Conservation (phyloP, 2,888 invertebrate genomes). For the Criorhina ranunculi region DNA sequence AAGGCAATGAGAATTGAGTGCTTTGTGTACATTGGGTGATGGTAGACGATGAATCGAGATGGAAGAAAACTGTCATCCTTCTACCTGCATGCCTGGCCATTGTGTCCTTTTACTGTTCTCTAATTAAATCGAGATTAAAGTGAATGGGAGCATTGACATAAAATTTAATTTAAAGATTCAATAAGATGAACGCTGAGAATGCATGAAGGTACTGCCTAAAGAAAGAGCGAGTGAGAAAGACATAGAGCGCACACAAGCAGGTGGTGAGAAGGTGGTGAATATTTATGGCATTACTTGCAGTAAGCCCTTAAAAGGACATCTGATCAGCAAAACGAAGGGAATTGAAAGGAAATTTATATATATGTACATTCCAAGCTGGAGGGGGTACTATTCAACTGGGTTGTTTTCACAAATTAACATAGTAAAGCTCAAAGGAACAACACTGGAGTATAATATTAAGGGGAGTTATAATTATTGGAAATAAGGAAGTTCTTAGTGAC, state of each 20-base stretch:
- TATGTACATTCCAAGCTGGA: slow-evolving; percentile 12
- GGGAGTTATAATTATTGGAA: slow-evolving; percentile 1
- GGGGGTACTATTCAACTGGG: not conserved
- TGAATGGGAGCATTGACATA: slow-evolving; percentile 71
- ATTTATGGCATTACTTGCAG: slow-evolving; percentile 46
- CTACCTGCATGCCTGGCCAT: slow-evolving; percentile 40
- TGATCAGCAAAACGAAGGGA: slow-evolving; percentile 44
- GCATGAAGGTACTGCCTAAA: not conserved
- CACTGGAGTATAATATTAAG: slow-evolving; percentile 4
- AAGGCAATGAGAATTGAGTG: slow-evolving; percentile 57
- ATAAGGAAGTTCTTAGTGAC: not conserved
- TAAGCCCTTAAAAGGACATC: slow-evolving; percentile 23
- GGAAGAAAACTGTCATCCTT: slow-evolving; percentile 52
- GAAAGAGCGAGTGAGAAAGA: not conserved
- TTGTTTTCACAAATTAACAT: slow-evolving; percentile 40
- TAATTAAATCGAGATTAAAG: slow-evolving; percentile 75
- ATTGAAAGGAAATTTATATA: slow-evolving; percentile 33
- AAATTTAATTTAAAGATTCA: slow-evolving; percentile 63
- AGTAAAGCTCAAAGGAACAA: slow-evolving; percentile 4
- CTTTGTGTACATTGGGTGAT: slow-evolving; percentile 4
- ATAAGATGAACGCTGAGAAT: slow-evolving; percentile 32
- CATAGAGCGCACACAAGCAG: not conserved
- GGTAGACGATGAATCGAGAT: slow-evolving; percentile 31
- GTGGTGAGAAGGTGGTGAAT: slow-evolving; percentile 3
- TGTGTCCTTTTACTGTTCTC: slow-evolving; percentile 70